Percentiles rank a stretch among this genome's conserved stretches.
Conservation (phyloP, 1,140 invertebrate species). For the Ceratitis capitata region DNA sequence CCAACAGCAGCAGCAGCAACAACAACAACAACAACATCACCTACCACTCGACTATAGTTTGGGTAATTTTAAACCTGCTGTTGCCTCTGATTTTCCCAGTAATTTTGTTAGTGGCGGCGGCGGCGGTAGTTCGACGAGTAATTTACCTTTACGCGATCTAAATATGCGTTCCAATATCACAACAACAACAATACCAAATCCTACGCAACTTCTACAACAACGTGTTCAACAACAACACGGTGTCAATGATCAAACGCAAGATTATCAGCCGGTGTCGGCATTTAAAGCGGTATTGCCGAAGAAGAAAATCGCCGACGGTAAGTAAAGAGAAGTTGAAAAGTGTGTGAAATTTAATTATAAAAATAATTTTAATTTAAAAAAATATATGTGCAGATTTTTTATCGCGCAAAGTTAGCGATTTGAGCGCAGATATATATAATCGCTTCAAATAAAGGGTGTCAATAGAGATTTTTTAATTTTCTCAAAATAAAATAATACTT, state of each 20-base stretch:
- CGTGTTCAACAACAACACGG: conserved; percentile 48
- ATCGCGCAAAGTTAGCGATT: too few species aligned
- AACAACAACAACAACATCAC: conserved; percentile 52
- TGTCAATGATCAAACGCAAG: conserved; percentile 44
- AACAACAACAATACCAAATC: conserved; percentile 55
- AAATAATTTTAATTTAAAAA: too few species aligned
- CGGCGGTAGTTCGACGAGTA: conserved; percentile 43
- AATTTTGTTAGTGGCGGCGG: conserved; percentile 52
- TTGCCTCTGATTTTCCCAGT: conserved; percentile 59
- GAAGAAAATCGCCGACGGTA: conserved; percentile 61
- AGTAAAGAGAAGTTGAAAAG: conserved; percentile 40
- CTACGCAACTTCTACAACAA: conserved; percentile 58
- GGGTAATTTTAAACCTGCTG: conserved; percentile 62
- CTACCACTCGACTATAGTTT: conserved; percentile 61
- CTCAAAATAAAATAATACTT: too few species aligned
- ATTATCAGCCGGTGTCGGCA: conserved; percentile 61
- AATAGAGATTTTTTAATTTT: too few species aligned
- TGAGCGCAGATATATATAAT: too few species aligned
- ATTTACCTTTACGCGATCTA: conserved; percentile 58
- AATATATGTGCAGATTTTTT: too few species aligned
- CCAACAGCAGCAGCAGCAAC: too few species aligned
- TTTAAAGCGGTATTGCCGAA: conserved; percentile 62
- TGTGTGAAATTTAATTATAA: not conserved
- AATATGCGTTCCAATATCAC: conserved; percentile 55
- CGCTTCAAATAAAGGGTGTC: too few species aligned